Base-by-base conservation (phyloP, 1,140 invertebrate species). In the Bombus waltoni region DNA sequence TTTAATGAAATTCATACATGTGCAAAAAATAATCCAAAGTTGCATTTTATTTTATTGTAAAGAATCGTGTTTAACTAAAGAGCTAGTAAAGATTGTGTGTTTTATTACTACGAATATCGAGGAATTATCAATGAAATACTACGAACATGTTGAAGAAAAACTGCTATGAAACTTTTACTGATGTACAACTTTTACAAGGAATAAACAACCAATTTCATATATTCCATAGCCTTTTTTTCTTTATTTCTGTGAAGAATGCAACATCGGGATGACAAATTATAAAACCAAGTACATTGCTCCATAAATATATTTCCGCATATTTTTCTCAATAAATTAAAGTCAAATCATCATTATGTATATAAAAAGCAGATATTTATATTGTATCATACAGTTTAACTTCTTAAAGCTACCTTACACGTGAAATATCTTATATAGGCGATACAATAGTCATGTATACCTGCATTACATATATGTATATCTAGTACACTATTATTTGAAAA, bases 181-280 rank as follows among this genome's bases (percentile, higher is more conserved):
- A 87, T 84, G 88, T 89, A 88, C 85, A 89, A 89, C 59, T 87
- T 90, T 89, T 73, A 87, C 85, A 89, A 89, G 47, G 65, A 90
- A 90, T 89, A 90, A 89, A 90, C 89, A 89, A 90, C 70, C 89
- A 87, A 87, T 90, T 89, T 89, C 85, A 62, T 89, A 86, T 80
- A 87, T 6, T 66, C 40, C 38, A 32, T 38, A 32, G n/a, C 18
- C 47, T 22, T 22, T 18, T 57, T 72, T 74, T 11, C 35, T 35
- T 84, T 40, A 44, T 38, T 38, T 10, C 1, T 10, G 18, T 18
- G 53, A 28, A 71, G 11, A 44, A 68, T 73, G 25, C 4, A 35
- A 28, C n/a, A n/a, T 42, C 4, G 11, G 71, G 71, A 35, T 22
- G 32, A 57, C 57, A 8, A 42, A 74, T 40, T 44, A 62, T 9